These are phyloP conservation scores for Setophaga kirtlandii DNA, from an alignment of 2,113 vertebrate species.

Conservation along the genomic window DNA sequence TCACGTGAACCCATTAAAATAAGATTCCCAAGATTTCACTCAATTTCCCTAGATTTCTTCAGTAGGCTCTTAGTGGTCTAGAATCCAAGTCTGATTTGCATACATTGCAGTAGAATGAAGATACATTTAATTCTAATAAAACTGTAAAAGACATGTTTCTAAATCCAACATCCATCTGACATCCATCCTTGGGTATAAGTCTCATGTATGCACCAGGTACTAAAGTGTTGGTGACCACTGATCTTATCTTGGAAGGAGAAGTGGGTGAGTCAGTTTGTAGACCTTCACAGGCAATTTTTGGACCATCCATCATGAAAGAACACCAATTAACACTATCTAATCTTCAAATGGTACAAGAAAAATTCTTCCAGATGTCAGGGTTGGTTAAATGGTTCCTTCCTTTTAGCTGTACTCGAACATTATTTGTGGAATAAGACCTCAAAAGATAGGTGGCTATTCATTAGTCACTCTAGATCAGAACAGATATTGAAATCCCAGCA, in stretches of 20 bases:
- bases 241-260: neutral
- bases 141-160: rapidly evolving
- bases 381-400: neutral
- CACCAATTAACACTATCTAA: rapidly evolving
- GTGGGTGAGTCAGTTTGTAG: rapidly evolving
- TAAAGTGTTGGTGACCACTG: neutral
- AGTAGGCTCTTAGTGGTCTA: neutral
- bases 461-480: neutral
- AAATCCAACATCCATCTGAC: neutral
- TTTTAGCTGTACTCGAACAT: neutral
- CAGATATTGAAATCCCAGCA: neutral
- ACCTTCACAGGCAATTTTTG: neutral
- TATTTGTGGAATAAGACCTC: neutral
- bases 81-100: neutral
- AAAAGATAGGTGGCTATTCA: neutral
- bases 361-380: neutral
- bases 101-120: neutral
- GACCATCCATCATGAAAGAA: neutral
- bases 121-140: neutral
- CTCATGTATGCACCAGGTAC: neutral
- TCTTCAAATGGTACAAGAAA: neutral
- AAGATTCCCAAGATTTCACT: neutral
- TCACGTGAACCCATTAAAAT: neutral
- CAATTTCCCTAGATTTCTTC: neutral
- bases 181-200: neutral